Percentiles rank a stretch among this genome's conserved stretches.
Evolutionary conservation across 2,797 vertebrate genomes (phyloP).

Genomic region (Eupleurogrammus muticus): DNA sequence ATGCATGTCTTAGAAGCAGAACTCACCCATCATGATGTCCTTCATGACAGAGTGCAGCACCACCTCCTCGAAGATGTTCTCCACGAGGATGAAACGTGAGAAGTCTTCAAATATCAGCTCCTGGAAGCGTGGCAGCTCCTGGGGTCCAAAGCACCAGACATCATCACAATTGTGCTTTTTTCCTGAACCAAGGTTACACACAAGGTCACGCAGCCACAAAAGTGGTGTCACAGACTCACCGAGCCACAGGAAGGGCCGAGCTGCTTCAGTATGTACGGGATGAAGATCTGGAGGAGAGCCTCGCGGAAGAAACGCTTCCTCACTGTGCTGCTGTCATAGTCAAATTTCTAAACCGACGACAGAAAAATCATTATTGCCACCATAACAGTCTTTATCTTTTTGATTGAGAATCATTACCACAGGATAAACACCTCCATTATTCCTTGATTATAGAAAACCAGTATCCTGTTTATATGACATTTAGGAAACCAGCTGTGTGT

Average conservation of each 20-base stretch:
- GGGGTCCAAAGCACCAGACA: no score
- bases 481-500: no score
- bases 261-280: constrained; percentile 96
- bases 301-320: constrained; percentile 98
- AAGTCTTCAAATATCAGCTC: constrained; percentile 98
- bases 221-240: no score
- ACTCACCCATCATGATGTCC: constrained; percentile 98
- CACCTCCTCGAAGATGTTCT: constrained; percentile 95
- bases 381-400: no score
- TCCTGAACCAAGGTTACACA: no score
- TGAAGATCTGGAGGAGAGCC: constrained; percentile 95
- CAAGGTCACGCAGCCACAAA: no score
- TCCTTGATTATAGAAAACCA: not conserved
- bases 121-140: constrained; percentile 93
- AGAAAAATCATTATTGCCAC: not conserved
- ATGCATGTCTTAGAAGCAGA: no score
- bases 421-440: no score
- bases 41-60: constrained; percentile 95
- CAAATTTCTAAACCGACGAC: constrained; percentile 95
- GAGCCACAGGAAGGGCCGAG: constrained; percentile 90
- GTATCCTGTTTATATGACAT: no score
- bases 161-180: no score
- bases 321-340: constrained; percentile 97
- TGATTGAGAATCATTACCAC: no score
- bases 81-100: constrained; percentile 93